A percentile compares a stretch with the other conserved stretches of the same genome.
These are phyloP conservation scores for Heteronetta atricapilla DNA, from an alignment of 2,113 vertebrate genomes.

Conservation along the genomic window DNA sequence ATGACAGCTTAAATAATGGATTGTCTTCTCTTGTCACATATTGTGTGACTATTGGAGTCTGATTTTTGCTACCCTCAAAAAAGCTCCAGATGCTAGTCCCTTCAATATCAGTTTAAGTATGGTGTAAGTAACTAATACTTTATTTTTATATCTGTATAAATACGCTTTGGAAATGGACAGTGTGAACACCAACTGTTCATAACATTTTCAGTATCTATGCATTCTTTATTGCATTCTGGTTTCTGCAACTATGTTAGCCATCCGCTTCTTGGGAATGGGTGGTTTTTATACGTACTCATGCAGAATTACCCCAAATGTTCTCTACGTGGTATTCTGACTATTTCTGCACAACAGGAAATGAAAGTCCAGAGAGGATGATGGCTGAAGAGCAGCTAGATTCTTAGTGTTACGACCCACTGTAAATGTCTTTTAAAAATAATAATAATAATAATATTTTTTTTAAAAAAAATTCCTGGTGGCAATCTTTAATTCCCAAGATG, in stretches of 20 bases:
- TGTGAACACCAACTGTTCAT: neutral
- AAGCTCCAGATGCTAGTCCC: neutral
- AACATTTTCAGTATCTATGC: neutral
- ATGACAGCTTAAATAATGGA: neutral
- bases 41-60: neutral
- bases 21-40: neutral
- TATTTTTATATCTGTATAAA: neutral
- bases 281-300: neutral
- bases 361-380: neutral
- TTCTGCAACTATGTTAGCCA: neutral
- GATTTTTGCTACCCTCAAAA: neutral
- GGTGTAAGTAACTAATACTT: neutral
- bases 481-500: neutral
- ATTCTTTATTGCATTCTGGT: neutral
- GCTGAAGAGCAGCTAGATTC: neutral
- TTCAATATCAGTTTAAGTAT: neutral
- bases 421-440: neutral
- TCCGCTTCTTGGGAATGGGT: neutral
- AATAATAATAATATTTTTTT: no score
- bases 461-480: neutral
- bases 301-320: neutral
- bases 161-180: neutral
- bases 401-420: neutral
- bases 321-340: neutral
- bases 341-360: neutral